phyloP scores from a whole-genome alignment of 2,797 vertebrate species.

The Siniperca obscura region DNA sequence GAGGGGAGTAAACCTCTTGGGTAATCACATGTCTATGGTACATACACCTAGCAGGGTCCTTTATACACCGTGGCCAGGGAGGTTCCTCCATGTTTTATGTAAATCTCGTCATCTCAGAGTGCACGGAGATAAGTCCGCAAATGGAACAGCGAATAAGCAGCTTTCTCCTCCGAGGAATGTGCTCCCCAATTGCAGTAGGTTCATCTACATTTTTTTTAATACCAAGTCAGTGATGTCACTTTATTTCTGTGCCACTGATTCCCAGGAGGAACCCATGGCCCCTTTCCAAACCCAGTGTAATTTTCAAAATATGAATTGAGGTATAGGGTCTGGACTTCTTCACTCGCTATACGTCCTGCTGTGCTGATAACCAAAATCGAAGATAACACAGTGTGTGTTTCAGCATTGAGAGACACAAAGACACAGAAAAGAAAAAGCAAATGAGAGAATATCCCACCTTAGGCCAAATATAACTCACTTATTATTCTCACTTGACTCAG shows the following conservation, averaged over 20 bases:
- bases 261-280: slow-evolving; percentile 81
- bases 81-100: slow-evolving; percentile 82
- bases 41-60: slow-evolving; percentile 68
- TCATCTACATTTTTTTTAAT: slow-evolving; percentile 86
- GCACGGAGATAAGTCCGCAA: slow-evolving; percentile 78
- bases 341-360: slow-evolving; percentile 67
- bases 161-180: slow-evolving; percentile 83
- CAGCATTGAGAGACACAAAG: slow-evolving; percentile 49
- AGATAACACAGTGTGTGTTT: slow-evolving; percentile 44
- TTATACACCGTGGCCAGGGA: slow-evolving; percentile 70
- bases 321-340: slow-evolving; percentile 77
- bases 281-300: slow-evolving; percentile 82
- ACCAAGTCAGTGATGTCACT: slow-evolving; percentile 84
- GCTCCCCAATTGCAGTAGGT: slow-evolving; percentile 80
- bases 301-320: slow-evolving; percentile 83
- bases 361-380: slow-evolving; percentile 64
- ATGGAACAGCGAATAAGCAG: slow-evolving; percentile 83
- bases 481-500: slow-evolving; percentile 47
- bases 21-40: slow-evolving; percentile 77
- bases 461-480: slow-evolving; percentile 29
- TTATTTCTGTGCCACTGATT: slow-evolving; percentile 85
- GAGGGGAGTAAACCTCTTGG: slow-evolving; percentile 75
- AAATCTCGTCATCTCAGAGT: slow-evolving; percentile 81
- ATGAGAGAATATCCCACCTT: slow-evolving; percentile 26
- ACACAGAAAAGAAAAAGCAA: slow-evolving; percentile 36